phyloP scores from a whole-genome alignment of 2,888 invertebrate species.

The Eupsilia transversa region DNA sequence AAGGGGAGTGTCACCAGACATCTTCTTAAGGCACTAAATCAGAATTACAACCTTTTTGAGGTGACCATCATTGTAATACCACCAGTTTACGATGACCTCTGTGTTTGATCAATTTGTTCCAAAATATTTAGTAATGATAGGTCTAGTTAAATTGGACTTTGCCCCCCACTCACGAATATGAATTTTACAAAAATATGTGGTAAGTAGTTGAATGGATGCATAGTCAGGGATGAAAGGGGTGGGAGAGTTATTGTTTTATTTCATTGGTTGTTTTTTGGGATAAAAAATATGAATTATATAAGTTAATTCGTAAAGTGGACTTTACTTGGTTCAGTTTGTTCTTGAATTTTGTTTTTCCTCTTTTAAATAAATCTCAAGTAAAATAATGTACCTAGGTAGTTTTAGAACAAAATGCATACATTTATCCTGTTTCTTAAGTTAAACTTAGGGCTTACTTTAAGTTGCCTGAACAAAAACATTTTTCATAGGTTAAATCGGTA shows the following conservation, averaged over 20 bases:
- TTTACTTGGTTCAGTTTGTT: background rate
- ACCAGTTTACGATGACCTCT: constrained; percentile 69
- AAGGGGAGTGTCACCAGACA: constrained; percentile 69
- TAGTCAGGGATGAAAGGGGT: constrained; percentile 78
- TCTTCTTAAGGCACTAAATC: constrained; percentile 81
- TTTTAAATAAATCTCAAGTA: background rate
- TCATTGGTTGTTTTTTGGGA: background rate
- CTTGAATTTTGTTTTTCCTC: background rate
- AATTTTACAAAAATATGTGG: constrained; percentile 72
- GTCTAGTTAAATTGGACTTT: constrained; percentile 67
- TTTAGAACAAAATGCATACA: background rate
- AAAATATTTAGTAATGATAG: constrained; percentile 21
- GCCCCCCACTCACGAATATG: constrained; percentile 73
- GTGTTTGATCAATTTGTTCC: background rate
- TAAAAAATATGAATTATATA: background rate
- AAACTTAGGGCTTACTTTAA: background rate
- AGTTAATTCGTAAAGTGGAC: background rate
- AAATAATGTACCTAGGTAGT: background rate
- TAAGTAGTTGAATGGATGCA: constrained; percentile 78
- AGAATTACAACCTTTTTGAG: constrained; percentile 79
- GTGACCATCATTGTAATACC: constrained; percentile 71
- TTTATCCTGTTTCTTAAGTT: background rate
- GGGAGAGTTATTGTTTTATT: constrained; percentile 28
- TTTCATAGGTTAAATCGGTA: background rate
- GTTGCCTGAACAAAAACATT: background rate